Base-by-base conservation (phyloP, 2,113 vertebrate genomes). In the Cyphomyrus discorhynchus region DNA sequence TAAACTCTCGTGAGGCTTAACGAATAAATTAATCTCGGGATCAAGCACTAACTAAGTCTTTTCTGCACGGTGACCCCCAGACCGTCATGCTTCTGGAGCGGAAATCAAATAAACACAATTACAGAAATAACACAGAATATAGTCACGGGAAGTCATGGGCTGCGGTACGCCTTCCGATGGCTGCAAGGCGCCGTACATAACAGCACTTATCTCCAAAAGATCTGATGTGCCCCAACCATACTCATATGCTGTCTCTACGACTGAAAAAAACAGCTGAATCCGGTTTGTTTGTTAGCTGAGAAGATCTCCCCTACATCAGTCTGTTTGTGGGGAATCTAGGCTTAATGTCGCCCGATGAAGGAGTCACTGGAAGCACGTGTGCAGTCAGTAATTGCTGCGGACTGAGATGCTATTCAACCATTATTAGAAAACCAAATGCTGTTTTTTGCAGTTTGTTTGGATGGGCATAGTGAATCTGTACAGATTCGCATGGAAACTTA, bases 401-500 rank as follows among this genome's bases (percentile, higher is more conserved):
- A 94, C 92, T 89, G 92, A 95, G 94, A 95, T 94, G 95, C 96
- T 94, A 95, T 93, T 91, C 92, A 94, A 93, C 92, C 94, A 95
- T 96, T 95, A 95, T 96, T 94, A 94, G 92, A 93, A 94, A 93
- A 94, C 92, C 94, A 93, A 95, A 94, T 95, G 95, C 95, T 96
- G 94, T 95, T 96, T 95, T 21, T 19, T 53, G 94, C 93, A 95
- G 95, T 96, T 95, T 94, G 13, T 95, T 95, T 94, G 94, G 94
- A 93, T 95, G 94, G 95, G 92, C 94, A 95, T 89, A 92, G 89
- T 94, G 92, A 95, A 95, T 94, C 91, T 90, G 56, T 77, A 80
- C 62, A 77, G 84, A 89, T 91, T 94, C 91, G 91, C 92, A 91
- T 90, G 86, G 88, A 93, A 91, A 90, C 80, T 90, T 91, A 91